Percentiles rank a stretch among this genome's conserved stretches.
These are phyloP conservation scores for Drosophila sulfurigaster DNA, from an alignment of 1,140 invertebrate genomes.

Conservation along the genomic window DNA sequence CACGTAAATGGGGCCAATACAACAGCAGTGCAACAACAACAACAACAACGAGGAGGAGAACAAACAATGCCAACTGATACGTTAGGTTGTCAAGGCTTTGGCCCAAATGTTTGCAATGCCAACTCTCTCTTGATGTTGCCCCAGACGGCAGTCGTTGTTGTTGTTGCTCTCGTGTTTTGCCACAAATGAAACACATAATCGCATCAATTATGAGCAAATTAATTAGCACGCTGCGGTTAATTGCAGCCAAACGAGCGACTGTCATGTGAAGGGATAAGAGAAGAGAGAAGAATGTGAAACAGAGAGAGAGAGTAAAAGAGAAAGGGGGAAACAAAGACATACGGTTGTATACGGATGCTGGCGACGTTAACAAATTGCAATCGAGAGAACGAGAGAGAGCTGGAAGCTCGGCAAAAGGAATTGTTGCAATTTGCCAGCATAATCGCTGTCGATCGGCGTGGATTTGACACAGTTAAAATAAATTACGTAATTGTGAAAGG, in stretches of 20 bases:
- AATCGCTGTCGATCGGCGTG: conserved; percentile 80
- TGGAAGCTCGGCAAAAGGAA: conserved; percentile 49
- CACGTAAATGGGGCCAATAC: conserved; percentile 11
- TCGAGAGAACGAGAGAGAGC: conserved; percentile 9
- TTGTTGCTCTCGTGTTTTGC: conserved; percentile 43
- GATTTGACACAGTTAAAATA: conserved; percentile 84
- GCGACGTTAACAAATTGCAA: conserved; percentile 79
- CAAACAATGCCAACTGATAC: conserved; percentile 23
- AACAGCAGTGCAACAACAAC: conserved; percentile 1
- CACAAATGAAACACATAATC: conserved; percentile 75
- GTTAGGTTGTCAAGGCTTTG: conserved; percentile 15
- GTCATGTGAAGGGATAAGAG: conserved; percentile 14
- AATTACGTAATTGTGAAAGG: conserved; percentile 79
- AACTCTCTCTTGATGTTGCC: conserved; percentile 53
- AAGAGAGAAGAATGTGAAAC: background rate
- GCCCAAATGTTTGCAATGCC: conserved; percentile 35
- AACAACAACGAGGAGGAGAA: too few relatives aligned
- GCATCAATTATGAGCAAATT: conserved; percentile 83
- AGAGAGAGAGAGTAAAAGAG: background rate
- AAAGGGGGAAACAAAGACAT: conserved; percentile 5
- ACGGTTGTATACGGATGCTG: conserved; percentile 52
- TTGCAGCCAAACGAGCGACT: conserved; percentile 70
- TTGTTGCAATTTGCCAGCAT: conserved; percentile 81
- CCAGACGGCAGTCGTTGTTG: conserved; percentile 48
- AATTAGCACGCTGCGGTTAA: conserved; percentile 82